A percentile compares a stretch with the other conserved stretches of the same genome.
Conservation (phyloP, 1,140 invertebrate genomes). For the Matsumurasca onukii region DNA sequence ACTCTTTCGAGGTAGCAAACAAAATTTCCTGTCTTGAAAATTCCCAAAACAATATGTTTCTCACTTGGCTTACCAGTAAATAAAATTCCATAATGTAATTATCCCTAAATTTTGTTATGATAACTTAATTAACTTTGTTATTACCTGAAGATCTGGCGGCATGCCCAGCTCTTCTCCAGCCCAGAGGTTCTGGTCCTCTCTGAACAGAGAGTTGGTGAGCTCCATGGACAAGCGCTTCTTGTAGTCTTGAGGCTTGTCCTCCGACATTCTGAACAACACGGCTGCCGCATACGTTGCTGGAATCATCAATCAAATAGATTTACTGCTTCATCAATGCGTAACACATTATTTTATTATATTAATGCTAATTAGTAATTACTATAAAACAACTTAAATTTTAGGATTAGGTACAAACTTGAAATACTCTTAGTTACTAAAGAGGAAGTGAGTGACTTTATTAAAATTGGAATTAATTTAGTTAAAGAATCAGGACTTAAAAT, state of each 20-base stretch:
- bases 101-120: too few relatives aligned
- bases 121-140: too few relatives aligned
- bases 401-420: too few relatives aligned
- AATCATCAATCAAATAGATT: too few relatives aligned
- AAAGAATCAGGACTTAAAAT: neutral
- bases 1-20: too few relatives aligned
- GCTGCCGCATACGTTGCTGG: conserved; percentile 95
- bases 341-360: neutral
- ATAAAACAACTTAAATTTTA: neutral
- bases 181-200: conserved; percentile 86
- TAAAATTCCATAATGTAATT: too few relatives aligned
- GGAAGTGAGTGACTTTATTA: too few relatives aligned
- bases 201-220: conserved; percentile 88
- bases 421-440: too few relatives aligned
- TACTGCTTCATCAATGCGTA: neutral
- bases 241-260: conserved; percentile 97
- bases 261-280: conserved; percentile 96
- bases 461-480: neutral
- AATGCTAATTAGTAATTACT: neutral
- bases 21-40: too few relatives aligned
- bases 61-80: too few relatives aligned
- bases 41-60: too few relatives aligned
- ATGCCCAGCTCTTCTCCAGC: conserved; percentile 76
- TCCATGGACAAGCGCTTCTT: conserved; percentile 96
- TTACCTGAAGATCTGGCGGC: conserved; percentile 85